Percentiles rank a stretch among this genome's conserved stretches.
phyloP scores from a whole-genome alignment of 2,888 invertebrate species.

The Calliopum simillimum region DNA sequence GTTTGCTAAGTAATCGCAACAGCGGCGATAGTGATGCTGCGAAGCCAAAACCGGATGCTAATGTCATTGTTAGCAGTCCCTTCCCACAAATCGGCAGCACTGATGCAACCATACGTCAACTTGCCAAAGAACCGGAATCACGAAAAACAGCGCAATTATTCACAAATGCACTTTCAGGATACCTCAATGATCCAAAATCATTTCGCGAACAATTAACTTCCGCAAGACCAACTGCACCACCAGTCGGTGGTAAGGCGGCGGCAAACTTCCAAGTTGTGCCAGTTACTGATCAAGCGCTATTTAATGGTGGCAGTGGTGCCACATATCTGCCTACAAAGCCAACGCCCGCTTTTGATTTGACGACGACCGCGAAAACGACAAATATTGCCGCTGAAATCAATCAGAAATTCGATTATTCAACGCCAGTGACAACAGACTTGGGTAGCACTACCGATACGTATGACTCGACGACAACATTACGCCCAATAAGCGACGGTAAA shows the following conservation, averaged over 20 bases:
- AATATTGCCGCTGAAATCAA: constrained; percentile 71
- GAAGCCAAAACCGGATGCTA: constrained; percentile 12
- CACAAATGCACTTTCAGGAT: constrained; percentile 84
- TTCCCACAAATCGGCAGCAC: constrained; percentile 69
- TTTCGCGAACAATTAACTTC: constrained; percentile 82
- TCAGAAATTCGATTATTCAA: constrained; percentile 57
- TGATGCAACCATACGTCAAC: constrained; percentile 72
- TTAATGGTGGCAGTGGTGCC: constrained; percentile 58
- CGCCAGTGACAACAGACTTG: constrained; percentile 50
- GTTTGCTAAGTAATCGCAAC: constrained; percentile 41
- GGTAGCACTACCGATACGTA: constrained; percentile 62
- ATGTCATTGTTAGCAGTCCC: constrained; percentile 42
- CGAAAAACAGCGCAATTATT: constrained; percentile 86
- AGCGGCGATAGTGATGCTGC: constrained; percentile 8
- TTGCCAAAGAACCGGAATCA: constrained; percentile 72
- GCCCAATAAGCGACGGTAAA: constrained; percentile 64
- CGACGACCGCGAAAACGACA: constrained; percentile 71
- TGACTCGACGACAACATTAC: constrained; percentile 67
- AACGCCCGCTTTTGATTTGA: constrained; percentile 44
- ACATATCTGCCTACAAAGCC: constrained; percentile 60
- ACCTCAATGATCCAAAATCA: constrained; percentile 84
- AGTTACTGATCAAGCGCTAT: constrained; percentile 53
- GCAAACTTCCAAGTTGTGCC: constrained; percentile 45
- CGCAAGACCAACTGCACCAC: constrained; percentile 83
- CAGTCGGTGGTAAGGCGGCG: constrained; percentile 67